Evolutionary conservation across 2,888 invertebrate genomes (phyloP).

Genomic region (Rotaria macrura): DNA sequence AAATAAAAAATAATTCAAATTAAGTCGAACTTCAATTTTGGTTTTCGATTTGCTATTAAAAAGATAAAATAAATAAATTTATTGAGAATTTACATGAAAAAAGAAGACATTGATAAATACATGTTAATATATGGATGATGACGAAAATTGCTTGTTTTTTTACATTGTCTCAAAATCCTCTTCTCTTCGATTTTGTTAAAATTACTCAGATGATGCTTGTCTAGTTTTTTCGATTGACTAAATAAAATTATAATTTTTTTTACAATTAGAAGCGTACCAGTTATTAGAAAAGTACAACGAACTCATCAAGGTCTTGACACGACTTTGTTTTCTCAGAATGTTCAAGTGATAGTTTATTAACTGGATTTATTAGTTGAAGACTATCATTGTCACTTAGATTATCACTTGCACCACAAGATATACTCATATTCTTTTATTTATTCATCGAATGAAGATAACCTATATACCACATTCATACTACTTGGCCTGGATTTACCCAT

Average conservation of each 20-base stretch:
- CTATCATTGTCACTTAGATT: too few relatives aligned
- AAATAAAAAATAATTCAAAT: too few relatives aligned
- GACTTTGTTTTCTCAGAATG: neutral
- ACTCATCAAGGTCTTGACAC: neutral
- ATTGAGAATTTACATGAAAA: neutral
- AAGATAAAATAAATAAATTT: too few relatives aligned
- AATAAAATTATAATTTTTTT: neutral
- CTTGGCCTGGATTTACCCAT: neutral
- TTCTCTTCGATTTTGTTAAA: neutral
- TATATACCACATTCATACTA: neutral
- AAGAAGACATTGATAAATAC: neutral
- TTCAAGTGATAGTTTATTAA: neutral
- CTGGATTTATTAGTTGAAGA: neutral
- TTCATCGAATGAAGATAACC: neutral
- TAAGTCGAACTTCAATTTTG: too few relatives aligned
- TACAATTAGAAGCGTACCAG: neutral
- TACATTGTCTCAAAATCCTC: too few relatives aligned
- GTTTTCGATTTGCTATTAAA: too few relatives aligned
- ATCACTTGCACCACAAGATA: neutral
- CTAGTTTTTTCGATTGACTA: neutral
- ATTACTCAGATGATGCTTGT: neutral
- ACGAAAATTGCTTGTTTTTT: too few relatives aligned
- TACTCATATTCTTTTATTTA: neutral
- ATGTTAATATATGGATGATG: neutral
- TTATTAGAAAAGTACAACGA: neutral